These are phyloP conservation scores for Pelobates fuscus DNA, from an alignment of 2,113 vertebrate genomes.

Conservation along the genomic window DNA sequence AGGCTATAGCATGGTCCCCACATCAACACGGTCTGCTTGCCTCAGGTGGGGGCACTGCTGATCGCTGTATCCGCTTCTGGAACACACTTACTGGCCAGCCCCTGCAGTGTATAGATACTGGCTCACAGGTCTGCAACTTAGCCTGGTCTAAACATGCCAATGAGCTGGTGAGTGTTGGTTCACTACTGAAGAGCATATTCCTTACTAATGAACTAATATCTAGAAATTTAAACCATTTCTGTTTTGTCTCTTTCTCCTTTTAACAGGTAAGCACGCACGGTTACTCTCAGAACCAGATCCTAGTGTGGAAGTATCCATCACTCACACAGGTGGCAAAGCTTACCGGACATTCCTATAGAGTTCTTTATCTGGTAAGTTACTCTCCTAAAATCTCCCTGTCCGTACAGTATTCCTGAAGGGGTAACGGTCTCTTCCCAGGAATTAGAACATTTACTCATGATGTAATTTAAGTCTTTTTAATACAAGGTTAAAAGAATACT, in stretches of 20 bases:
- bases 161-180: slow-evolving; percentile 81
- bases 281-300: slow-evolving; percentile 98
- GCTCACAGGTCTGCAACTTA: slow-evolving; percentile 96
- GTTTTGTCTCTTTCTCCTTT: neutral
- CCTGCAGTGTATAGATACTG: slow-evolving; percentile 93
- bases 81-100: slow-evolving; percentile 96
- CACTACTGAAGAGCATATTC: too few species aligned
- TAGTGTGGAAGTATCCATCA: slow-evolving; percentile 98
- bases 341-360: slow-evolving; percentile 93
- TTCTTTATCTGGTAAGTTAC: slow-evolving; percentile 89
- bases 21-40: slow-evolving; percentile 95
- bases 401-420: neutral
- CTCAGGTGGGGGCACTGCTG: slow-evolving; percentile 89
- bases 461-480: too few species aligned
- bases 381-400: neutral
- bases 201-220: too few species aligned
- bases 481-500: too few species aligned
- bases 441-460: too few species aligned
- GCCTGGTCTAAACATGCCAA: slow-evolving; percentile 99
- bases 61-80: slow-evolving; percentile 99
- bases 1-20: slow-evolving; percentile 97
- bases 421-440: too few species aligned
- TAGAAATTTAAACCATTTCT: too few species aligned
- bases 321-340: slow-evolving; percentile 97
- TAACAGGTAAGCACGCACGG: slow-evolving; percentile 94